phyloP scores from a whole-genome alignment of 2,888 invertebrate species.

The Sialis lutaria region DNA sequence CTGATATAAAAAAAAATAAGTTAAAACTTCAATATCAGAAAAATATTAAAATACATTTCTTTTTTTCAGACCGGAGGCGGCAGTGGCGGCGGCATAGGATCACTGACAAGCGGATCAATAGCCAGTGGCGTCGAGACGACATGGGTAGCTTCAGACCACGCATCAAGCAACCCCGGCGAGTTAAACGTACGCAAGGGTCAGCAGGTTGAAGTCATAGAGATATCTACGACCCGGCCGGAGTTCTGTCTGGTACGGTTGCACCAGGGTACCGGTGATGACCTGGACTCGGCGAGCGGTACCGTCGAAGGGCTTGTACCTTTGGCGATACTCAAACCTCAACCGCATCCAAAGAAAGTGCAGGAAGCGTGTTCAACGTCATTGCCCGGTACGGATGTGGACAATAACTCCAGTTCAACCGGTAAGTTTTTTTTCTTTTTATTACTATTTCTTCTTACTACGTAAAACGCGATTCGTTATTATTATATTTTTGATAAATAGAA shows the following conservation, averaged over 20 bases:
- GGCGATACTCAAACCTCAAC: constrained; percentile 58
- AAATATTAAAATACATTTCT: no score
- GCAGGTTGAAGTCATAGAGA: constrained; percentile 83
- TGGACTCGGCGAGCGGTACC: constrained; percentile 22
- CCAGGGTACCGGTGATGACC: constrained; percentile 27
- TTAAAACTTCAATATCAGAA: no score
- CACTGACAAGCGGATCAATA: constrained; percentile 15
- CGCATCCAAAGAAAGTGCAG: constrained; percentile 27
- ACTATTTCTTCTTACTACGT: constrained; percentile 1
- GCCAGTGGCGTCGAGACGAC: constrained; percentile 71
- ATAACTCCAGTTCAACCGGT: constrained; percentile 14
- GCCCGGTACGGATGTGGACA: constrained; percentile 17
- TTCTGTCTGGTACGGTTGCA: constrained; percentile 53
- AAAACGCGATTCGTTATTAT: no score
- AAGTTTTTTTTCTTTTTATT: constrained; percentile 14
- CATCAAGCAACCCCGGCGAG: constrained; percentile 59
- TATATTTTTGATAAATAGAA: no score
- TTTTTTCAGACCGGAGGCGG: no score
- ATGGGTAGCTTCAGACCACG: constrained; percentile 79
- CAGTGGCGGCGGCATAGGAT: no score
- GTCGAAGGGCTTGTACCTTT: constrained; percentile 68
- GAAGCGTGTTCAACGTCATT: constrained; percentile 36
- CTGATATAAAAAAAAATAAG: no score
- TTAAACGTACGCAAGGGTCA: constrained; percentile 77
- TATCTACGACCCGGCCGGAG: constrained; percentile 45